These are phyloP conservation scores for Adelphocoris suturalis DNA, from an alignment of 2,888 invertebrate species.

Conservation along the genomic window DNA sequence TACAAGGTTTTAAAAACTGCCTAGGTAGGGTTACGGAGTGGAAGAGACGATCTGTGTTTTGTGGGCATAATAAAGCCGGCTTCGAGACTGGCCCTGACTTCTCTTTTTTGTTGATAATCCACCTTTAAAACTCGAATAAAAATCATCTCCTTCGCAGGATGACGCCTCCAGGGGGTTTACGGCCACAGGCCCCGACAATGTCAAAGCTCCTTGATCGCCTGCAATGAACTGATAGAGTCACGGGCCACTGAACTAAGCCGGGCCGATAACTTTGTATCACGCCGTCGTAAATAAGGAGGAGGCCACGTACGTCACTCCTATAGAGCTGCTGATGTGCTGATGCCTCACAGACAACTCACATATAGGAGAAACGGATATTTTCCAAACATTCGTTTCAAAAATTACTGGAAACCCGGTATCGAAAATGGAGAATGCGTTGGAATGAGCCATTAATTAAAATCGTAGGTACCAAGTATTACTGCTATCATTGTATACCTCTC, in stretches of 20 bases:
- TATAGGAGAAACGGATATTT: too few relatives aligned
- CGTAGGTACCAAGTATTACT: too few relatives aligned
- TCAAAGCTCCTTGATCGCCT: background rate
- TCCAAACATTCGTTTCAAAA: too few relatives aligned
- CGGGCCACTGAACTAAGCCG: background rate
- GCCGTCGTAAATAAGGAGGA: slow-evolving; percentile 1
- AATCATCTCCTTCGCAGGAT: slow-evolving; percentile 19
- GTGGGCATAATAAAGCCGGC: slow-evolving; percentile 29
- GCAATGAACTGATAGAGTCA: slow-evolving; percentile 16
- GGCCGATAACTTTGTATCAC: slow-evolving; percentile 5
- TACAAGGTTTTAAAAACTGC: background rate
- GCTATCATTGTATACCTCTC: too few relatives aligned
- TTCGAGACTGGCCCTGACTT: background rate
- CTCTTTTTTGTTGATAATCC: background rate
- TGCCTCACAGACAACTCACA: too few relatives aligned
- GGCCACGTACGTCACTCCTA: background rate
- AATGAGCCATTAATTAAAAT: too few relatives aligned
- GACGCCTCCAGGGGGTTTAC: background rate
- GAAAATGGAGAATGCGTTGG: too few relatives aligned
- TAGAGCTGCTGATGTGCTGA: background rate
- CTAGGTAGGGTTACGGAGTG: background rate
- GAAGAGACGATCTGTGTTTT: slow-evolving; percentile 26
- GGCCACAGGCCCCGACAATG: slow-evolving; percentile 19
- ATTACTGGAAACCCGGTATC: too few relatives aligned
- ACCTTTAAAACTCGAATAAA: slow-evolving; percentile 30